Base-by-base conservation (phyloP, 2,888 invertebrate species). In the Salticus scenicus region DNA sequence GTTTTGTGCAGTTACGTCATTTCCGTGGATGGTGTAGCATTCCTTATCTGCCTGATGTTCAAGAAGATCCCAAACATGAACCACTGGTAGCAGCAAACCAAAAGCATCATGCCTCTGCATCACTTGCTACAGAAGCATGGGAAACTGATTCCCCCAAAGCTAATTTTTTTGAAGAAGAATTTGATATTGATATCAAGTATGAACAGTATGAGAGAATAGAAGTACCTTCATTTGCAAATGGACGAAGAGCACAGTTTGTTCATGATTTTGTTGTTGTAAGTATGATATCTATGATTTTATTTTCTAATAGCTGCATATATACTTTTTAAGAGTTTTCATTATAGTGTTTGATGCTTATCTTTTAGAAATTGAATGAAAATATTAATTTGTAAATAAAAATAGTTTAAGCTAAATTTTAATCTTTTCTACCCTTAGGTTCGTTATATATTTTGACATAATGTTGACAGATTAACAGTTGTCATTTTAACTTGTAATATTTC, bases 201-300 rank as follows among this genome's bases (percentile, higher is more conserved):
- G 94, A 95, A 88, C 92, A 93, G 74, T 95, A 95, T 90, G 96
- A 97, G 91, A 95, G 95, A 91, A 96, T 98, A 89, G 94, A 95
- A 89, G 97, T 98, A 8, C 95, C 96, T 17, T 95, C 95, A 90
- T 96, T 96, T 90, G 94, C 94, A 87, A 95, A 95, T 88, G 96
- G 96, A 0, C 94, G 95, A 42, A 94, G 93, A 67, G 96, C 97
- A 77, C 94, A 96, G 88, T 97, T 98, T 90, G 94, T 98, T 89
- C 98, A 98, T 90, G 98, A 98, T 92, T 98, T 98, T 91, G 94
- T 94, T 88, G 93, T 94, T 89, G 94, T 94, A 90, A 90, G 92
- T 91, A 73, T 57, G 24, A 24, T 24, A n/a, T n/a, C n/a, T n/a
- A n/a, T n/a, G n/a, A n/a, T n/a, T n/a, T n/a, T n/a, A n/a, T n/a